A percentile compares a stretch with the other conserved stretches of the same genome.
These are phyloP conservation scores for Phaethornis superciliosus DNA, from an alignment of 2,113 vertebrate species.

Conservation along the genomic window DNA sequence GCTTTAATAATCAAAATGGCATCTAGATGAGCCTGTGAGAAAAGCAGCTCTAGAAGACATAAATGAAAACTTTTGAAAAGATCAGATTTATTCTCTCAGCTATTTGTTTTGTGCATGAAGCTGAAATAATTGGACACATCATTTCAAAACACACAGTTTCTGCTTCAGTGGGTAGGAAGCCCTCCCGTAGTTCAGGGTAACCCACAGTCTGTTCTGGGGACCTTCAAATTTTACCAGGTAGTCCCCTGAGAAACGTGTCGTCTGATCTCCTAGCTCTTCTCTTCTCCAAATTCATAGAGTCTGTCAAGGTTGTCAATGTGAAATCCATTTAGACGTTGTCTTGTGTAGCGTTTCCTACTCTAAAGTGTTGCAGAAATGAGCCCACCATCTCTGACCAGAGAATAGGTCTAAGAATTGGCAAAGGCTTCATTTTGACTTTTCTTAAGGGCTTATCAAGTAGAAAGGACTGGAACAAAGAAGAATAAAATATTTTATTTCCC, in stretches of 20 bases:
- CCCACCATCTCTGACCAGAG: slow-evolving; percentile 37
- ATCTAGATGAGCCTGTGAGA: slow-evolving; percentile 59
- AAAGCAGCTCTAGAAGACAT: slow-evolving; percentile 34
- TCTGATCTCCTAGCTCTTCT: slow-evolving; percentile 10
- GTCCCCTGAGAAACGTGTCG: slow-evolving; percentile 26
- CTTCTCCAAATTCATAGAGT: neutral
- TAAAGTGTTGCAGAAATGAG: slow-evolving; percentile 48
- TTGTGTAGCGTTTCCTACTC: slow-evolving; percentile 47
- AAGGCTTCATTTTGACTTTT: slow-evolving; percentile 56
- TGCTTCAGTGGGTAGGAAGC: slow-evolving; percentile 57
- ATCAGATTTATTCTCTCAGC: slow-evolving; percentile 20
- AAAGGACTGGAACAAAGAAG: slow-evolving; percentile 49
- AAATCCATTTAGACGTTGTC: slow-evolving; percentile 54
- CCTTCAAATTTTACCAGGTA: slow-evolving; percentile 23
- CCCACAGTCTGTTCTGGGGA: slow-evolving; percentile 40
- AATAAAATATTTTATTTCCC: slow-evolving; percentile 56
- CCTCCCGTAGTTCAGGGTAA: slow-evolving; percentile 54
- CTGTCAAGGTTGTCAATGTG: slow-evolving; percentile 9
- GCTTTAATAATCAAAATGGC: slow-evolving; percentile 70
- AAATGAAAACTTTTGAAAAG: slow-evolving; percentile 63
- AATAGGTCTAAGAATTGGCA: slow-evolving; percentile 5
- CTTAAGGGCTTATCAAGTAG: slow-evolving; percentile 57
- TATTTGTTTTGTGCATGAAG: slow-evolving; percentile 62
- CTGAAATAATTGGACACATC: slow-evolving; percentile 65
- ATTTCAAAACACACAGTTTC: slow-evolving; percentile 60